Percentiles rank a stretch among this genome's conserved stretches.
These are phyloP conservation scores for Hippopotamyrus pictus DNA, from an alignment of 2,797 vertebrate species.

Conservation along the genomic window DNA sequence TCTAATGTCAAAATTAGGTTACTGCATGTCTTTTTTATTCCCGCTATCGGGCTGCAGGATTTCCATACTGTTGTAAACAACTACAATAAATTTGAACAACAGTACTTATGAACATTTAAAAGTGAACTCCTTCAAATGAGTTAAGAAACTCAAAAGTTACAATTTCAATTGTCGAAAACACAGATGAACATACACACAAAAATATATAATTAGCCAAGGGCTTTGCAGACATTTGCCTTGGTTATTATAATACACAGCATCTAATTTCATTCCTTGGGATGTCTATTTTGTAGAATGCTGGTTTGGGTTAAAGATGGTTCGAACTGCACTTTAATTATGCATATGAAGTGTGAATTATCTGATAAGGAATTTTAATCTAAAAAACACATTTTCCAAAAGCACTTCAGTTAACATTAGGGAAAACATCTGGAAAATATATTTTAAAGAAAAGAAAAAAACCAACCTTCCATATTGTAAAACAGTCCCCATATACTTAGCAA, in stretches of 20 bases:
- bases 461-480: constrained; percentile 33
- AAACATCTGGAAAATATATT: constrained; percentile 39
- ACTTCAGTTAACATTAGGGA: constrained; percentile 34
- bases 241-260: constrained; percentile 22
- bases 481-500: constrained; percentile 14
- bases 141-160: not conserved
- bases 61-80: constrained; percentile 19
- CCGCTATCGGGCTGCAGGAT: constrained; percentile 31
- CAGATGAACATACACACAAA: constrained; percentile 9
- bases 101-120: constrained; percentile 23
- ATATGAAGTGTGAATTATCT: not conserved
- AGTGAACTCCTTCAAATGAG: not conserved
- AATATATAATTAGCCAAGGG: not conserved
- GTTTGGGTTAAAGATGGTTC: constrained; percentile 35
- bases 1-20: constrained; percentile 33
- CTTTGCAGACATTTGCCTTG: constrained; percentile 19
- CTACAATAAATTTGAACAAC: constrained; percentile 30
- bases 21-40: constrained; percentile 40
- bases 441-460: constrained; percentile 25
- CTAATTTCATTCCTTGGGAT: constrained; percentile 20
- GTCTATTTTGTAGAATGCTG: constrained; percentile 41
- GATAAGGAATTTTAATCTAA: constrained; percentile 23
- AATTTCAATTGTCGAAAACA: not conserved
- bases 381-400: constrained; percentile 33
- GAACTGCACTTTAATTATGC: not conserved